A percentile compares a stretch with the other conserved stretches of the same genome.
Conservation (phyloP, 2,888 invertebrate genomes). For the Drosophila incognita region DNA sequence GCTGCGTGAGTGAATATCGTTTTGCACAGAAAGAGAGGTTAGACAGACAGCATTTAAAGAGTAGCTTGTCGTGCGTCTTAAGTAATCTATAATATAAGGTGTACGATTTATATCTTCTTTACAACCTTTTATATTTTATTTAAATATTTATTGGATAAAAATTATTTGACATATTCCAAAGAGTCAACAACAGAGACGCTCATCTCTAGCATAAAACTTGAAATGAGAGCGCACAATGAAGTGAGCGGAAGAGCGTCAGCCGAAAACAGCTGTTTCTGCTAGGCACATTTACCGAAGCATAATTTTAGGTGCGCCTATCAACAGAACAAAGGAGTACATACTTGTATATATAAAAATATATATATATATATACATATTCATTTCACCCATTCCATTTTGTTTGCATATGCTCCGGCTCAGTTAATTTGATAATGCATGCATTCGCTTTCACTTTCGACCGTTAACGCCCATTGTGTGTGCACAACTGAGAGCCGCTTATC, state of each 20-base stretch:
- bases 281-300: constrained; percentile 24
- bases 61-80: neutral
- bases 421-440: constrained; percentile 35
- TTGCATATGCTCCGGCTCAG: constrained; percentile 7
- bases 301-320: constrained; percentile 41
- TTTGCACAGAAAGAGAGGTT: neutral
- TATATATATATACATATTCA: neutral
- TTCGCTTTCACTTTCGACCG: constrained; percentile 40
- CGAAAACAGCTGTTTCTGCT: constrained; percentile 24
- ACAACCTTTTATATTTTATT: neutral
- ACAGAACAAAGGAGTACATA: neutral
- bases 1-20: constrained; percentile 27
- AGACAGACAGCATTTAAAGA: neutral
- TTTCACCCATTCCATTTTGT: constrained; percentile 2
- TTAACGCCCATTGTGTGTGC: constrained; percentile 57
- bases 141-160: neutral
- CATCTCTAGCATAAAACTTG: constrained; percentile 57
- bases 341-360: neutral
- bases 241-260: constrained; percentile 18
- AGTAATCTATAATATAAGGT: neutral
- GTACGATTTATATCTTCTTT: neutral
- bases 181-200: neutral
- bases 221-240: constrained; percentile 35
- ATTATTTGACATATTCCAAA: neutral
- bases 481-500: constrained; percentile 51